These are phyloP conservation scores for Varanus salvator DNA, from an alignment of 2,113 vertebrate genomes.

Conservation along the genomic window DNA sequence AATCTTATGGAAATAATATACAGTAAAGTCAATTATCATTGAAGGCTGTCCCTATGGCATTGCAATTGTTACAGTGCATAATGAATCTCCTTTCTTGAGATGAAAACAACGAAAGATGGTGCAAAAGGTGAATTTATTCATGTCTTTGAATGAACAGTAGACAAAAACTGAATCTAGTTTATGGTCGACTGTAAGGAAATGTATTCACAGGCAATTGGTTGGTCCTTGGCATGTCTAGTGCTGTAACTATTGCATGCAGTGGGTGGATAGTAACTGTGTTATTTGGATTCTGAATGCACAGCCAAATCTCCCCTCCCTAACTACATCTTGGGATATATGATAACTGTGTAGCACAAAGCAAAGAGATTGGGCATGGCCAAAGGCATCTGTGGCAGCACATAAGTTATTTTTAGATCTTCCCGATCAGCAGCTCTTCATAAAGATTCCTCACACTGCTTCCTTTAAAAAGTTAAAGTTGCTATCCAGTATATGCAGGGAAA, in stretches of 20 bases:
- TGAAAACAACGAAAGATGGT: background rate
- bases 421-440: too few species aligned
- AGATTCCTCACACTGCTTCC: background rate
- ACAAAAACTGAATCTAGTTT: conserved; percentile 2
- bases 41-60: background rate
- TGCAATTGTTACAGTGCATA: background rate
- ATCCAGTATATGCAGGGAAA: background rate
- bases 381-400: background rate
- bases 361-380: background rate
- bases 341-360: background rate
- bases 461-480: background rate
- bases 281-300: background rate
- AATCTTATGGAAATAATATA: conserved; percentile 38
- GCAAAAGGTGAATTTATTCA: background rate
- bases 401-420: background rate
- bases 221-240: background rate
- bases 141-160: conserved; percentile 11
- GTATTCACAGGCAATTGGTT: background rate
- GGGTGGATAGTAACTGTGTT: background rate
- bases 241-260: background rate
- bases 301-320: background rate
- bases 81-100: conserved; percentile 20
- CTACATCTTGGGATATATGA: background rate
- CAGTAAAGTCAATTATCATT: background rate
- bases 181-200: background rate